A percentile compares a stretch with the other conserved stretches of the same genome.
Evolutionary conservation across 2,888 invertebrate species (phyloP).

Genomic region (Galerucella nymphaeae): DNA sequence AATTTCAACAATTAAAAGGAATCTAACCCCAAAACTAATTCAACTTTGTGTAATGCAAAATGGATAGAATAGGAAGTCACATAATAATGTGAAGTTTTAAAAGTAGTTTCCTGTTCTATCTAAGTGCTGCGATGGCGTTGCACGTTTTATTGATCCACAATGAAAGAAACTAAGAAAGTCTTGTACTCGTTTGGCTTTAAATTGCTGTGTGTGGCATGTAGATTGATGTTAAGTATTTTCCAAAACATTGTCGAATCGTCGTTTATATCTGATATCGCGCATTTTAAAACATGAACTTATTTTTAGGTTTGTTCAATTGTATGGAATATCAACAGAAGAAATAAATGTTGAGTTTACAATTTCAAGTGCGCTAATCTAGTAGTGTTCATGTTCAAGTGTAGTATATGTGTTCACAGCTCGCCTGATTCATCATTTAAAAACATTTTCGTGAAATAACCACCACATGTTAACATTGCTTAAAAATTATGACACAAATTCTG

Average conservation of each 20-base stretch:
- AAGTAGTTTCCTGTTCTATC: too few relatives aligned
- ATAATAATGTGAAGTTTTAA: background rate
- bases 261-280: background rate
- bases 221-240: background rate
- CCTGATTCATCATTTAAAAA: background rate
- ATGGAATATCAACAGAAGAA: conserved; percentile 6
- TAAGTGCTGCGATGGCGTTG: too few relatives aligned
- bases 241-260: conserved; percentile 1
- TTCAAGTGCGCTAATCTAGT: conserved; percentile 4
- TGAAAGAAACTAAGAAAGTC: background rate
- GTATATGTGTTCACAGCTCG: background rate
- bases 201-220: conserved; percentile 8
- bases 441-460: background rate
- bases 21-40: background rate
- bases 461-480: background rate
- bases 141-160: background rate
- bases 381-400: background rate
- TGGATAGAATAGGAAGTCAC: background rate
- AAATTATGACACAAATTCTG: conserved; percentile 16
- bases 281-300: conserved; percentile 1
- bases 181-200: background rate
- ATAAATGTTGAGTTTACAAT: background rate
- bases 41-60: background rate
- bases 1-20: too few relatives aligned
- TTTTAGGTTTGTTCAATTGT: conserved; percentile 5